Conservation (phyloP, 2,797 vertebrate species). For the Melanotaenia maccullochi region DNA sequence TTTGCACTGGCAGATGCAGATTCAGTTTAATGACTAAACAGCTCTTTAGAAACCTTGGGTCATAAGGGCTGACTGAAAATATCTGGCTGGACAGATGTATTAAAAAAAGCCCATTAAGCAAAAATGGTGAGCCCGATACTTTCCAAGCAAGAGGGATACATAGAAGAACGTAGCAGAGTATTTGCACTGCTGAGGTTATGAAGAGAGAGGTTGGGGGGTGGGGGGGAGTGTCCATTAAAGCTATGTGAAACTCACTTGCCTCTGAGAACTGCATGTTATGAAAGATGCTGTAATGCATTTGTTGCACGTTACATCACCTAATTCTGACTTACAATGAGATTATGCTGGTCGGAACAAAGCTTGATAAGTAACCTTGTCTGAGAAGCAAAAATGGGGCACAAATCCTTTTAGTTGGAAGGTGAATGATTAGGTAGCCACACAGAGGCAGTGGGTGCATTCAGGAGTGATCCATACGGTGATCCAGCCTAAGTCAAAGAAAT, state of each 20-base stretch:
- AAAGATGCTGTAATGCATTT: slow-evolving; percentile 73
- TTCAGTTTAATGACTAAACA: slow-evolving; percentile 21
- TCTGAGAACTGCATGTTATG: slow-evolving; percentile 61
- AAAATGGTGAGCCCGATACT: slow-evolving; percentile 29
- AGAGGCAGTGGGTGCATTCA: slow-evolving; percentile 32
- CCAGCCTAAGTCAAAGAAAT: slow-evolving; percentile 34
- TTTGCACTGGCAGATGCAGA: slow-evolving; percentile 4
- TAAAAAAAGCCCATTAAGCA: slow-evolving; percentile 35
- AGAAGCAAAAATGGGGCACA: slow-evolving; percentile 72
- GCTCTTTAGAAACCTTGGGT: slow-evolving; percentile 11
- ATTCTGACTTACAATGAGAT: slow-evolving; percentile 76
- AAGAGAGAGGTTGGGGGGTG: not conserved
- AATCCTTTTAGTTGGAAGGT: slow-evolving; percentile 72
- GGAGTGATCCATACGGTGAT: too few relatives aligned
- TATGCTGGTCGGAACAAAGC: slow-evolving; percentile 72
- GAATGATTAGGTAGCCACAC: slow-evolving; percentile 55
- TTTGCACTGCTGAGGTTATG: slow-evolving; percentile 31
- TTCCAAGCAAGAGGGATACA: slow-evolving; percentile 24
- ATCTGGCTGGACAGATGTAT: slow-evolving; percentile 15
- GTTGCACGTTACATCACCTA: slow-evolving; percentile 75
- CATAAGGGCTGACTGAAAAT: slow-evolving; percentile 24
- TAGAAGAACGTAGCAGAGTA: slow-evolving; percentile 17
- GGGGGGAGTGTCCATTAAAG: slow-evolving; percentile 39
- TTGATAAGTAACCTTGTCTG: slow-evolving; percentile 76
- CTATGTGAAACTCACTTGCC: slow-evolving; percentile 52